Base-by-base conservation (phyloP, 2,888 invertebrate species). In the Crematogaster levior region DNA sequence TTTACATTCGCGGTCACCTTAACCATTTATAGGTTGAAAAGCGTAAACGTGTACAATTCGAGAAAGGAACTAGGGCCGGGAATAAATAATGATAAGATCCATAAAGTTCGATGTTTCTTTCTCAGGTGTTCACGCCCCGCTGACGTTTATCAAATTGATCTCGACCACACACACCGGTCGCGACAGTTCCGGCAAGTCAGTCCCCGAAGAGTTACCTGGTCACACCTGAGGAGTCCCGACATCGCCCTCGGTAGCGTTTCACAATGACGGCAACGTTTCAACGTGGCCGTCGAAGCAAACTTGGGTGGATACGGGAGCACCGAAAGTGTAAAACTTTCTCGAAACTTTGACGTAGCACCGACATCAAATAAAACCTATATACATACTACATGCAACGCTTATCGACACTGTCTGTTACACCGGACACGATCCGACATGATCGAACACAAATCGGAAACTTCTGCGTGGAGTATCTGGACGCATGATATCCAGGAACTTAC, bases 351-450 rank as follows among this genome's bases (percentile, higher is more conserved):
- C 85, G 84, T 73, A 70, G 58, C 53, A 70, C 51, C 72, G 81
- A 86, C 86, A 68, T 86, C 73, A 66, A 79, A 80, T 82, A 73
- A 74, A 58, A 81, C 81, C 63, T 65, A 60, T 82, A 63, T 61
- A 85, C 77, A 58, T 79, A 80, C 48, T 82, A 72, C 81, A 79
- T 81, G 68, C 74, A 51, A 60, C 60, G 80, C 58, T 79, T 77
- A 70, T 79, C 84, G 86, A 86, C 86, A 83, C 82, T 43, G 81
- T 84, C 87, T 77, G 87, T 87, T 86, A 86, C 81, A 63, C 46
- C 56, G 48, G n/a, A 40, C 56, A 12, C 43, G 83, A 81, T 81
- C 51, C 70, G 82, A 66, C 66, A 61, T 56, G 56, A 43, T 51
- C 24, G 68, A 66, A 66, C 40, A 40, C 43, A 79, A 70, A 68